phyloP scores from a whole-genome alignment of 2,113 vertebrate genomes.

The Motacilla tschutschensis region DNA sequence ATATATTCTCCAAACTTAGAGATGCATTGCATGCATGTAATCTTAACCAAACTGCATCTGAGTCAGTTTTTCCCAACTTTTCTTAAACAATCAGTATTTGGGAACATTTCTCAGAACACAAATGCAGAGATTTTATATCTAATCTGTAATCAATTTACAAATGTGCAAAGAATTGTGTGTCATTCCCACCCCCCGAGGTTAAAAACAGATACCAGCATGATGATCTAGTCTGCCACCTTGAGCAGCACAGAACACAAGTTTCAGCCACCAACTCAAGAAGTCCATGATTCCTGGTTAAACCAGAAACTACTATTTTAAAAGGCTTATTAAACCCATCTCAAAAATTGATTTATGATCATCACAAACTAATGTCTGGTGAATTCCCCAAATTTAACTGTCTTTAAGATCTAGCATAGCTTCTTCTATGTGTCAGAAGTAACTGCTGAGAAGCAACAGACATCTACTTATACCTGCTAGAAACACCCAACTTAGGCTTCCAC shows the following conservation, averaged over 20 bases:
- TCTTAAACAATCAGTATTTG: background rate
- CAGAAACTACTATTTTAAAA: background rate
- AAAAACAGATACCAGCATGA: background rate
- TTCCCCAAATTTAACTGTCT: background rate
- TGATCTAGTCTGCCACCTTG: background rate
- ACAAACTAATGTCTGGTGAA: background rate
- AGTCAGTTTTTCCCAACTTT: background rate
- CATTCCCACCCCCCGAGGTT: background rate
- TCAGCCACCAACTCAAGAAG: background rate
- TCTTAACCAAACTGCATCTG: background rate
- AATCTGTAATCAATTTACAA: background rate
- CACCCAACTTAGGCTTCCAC: background rate
- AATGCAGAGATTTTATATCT: background rate
- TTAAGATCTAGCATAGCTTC: background rate
- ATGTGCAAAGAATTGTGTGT: background rate
- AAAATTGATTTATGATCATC: background rate
- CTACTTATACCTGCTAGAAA: background rate
- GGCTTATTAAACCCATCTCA: background rate
- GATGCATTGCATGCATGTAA: rapidly evolving
- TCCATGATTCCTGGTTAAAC: background rate
- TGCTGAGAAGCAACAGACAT: background rate
- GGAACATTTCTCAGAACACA: background rate
- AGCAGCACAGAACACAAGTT: background rate
- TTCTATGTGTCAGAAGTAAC: background rate
- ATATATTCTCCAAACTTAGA: background rate